phyloP scores from a whole-genome alignment of 2,888 invertebrate species.

The Deladenus siricidicola region DNA sequence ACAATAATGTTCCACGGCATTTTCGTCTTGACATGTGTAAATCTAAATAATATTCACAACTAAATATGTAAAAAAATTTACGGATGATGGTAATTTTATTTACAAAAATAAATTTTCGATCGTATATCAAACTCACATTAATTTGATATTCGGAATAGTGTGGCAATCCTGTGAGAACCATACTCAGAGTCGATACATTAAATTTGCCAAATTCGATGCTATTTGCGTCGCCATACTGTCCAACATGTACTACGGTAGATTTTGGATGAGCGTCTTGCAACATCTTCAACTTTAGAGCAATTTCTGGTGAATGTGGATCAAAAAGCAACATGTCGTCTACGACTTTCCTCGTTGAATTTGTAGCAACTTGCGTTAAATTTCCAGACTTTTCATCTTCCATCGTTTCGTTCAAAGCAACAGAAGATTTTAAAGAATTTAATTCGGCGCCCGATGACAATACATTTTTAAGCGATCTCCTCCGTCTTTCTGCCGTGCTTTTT shows the following conservation, averaged over 20 bases:
- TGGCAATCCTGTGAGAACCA: conserved; percentile 30
- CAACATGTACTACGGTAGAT: neutral
- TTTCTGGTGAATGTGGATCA: neutral
- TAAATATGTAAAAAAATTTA: neutral
- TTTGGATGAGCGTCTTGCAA: neutral
- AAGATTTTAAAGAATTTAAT: too few relatives aligned
- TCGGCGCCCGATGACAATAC: too few relatives aligned
- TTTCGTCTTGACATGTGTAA: conserved; percentile 42
- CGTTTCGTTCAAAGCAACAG: too few relatives aligned
- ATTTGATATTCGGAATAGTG: conserved; percentile 43
- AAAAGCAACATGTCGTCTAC: neutral
- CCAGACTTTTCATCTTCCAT: too few relatives aligned
- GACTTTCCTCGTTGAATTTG: too few relatives aligned
- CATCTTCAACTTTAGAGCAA: neutral
- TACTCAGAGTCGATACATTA: conserved; percentile 21
- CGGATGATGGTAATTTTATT: neutral
- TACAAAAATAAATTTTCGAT: neutral
- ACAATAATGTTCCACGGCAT: conserved; percentile 24
- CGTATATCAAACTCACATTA: neutral
- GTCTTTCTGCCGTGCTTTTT: too few relatives aligned
- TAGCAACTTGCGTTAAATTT: too few relatives aligned
- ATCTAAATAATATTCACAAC: conserved; percentile 27
- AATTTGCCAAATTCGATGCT: conserved; percentile 1
- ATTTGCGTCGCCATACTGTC: neutral
- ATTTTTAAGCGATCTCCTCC: too few relatives aligned